Evolutionary conservation across 2,888 invertebrate species (phyloP).

Genomic region (Macropis europaea): DNA sequence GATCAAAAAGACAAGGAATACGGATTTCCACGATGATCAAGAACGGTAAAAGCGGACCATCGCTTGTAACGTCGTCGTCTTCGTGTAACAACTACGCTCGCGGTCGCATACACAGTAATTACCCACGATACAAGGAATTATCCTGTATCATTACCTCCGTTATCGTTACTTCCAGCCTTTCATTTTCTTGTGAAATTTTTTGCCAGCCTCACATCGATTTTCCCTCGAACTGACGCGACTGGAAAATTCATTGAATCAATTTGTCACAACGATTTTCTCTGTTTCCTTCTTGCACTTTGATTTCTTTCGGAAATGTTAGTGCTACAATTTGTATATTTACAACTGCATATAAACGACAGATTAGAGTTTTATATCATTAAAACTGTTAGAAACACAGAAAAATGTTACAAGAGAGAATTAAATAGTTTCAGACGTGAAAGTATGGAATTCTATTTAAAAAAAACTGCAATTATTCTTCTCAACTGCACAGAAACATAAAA

Average conservation of each 20-base stretch:
- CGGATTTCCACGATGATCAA: background rate
- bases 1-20: background rate
- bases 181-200: constrained; percentile 23
- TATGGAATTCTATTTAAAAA: too few species aligned
- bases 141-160: constrained; percentile 9
- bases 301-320: too few species aligned
- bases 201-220: constrained; percentile 8
- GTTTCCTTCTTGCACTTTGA: background rate
- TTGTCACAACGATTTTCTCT: background rate
- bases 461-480: too few species aligned
- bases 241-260: background rate
- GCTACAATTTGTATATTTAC: too few species aligned
- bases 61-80: background rate
- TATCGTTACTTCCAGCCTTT: background rate
- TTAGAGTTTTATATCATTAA: too few species aligned
- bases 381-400: too few species aligned
- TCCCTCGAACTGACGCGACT: constrained; percentile 22
- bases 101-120: constrained; percentile 34
- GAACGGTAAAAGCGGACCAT: background rate
- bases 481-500: too few species aligned
- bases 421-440: too few species aligned
- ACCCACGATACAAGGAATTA: constrained; percentile 38
- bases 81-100: constrained; percentile 14
- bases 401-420: too few species aligned
- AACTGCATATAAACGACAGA: too few species aligned